Base-by-base conservation (phyloP, 2,113 vertebrate genomes). In the Elgaria multicarinata region DNA sequence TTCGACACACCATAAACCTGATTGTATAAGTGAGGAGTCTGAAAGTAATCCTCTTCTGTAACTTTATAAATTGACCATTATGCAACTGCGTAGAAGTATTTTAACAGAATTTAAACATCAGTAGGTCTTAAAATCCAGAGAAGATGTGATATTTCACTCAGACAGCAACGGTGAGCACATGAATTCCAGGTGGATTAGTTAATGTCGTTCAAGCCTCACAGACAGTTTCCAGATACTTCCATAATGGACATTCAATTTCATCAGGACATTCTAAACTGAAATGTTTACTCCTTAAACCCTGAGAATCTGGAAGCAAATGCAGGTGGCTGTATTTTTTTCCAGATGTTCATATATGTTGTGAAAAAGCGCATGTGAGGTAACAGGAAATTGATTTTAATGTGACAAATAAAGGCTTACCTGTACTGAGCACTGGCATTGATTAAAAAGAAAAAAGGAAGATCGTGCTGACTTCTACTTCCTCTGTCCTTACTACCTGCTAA, bases 141-240 rank as follows among this genome's bases (percentile, higher is more conserved):
- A 26, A 50, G 10, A 55, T n/a, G 39, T 77, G 58, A n/a, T 44
- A 72, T 62, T 88, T 82, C 22, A 82, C 6, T 72, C 46, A 88
- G 87, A 33, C 36, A 62, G 28, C 26, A 14, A 36, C 33, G 20
- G 26, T 74, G 28, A 74, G 18, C 50, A 44, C 50, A 62, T 82
- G 50, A 82, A 74, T 74, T 53, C 87, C 75, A 82, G 67, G 69
- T 82, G 67, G 67, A 82, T 74, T 74, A 62, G n/a, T 33, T 81
- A 28, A 31, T 72, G 78, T 31, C 87, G n/a, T 58, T 88, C 58
- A 22, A 50, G 39, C 36, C 18, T 72, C 26, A 88, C 66, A 72
- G 87, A 88, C 87, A 82, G n/a, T 88, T 88, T 50, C 79, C 46
- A 58, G 69, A 88, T 88, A 82, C 58, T 58, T 74, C 28, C 50